These are phyloP conservation scores for Cyclura pinguis DNA, from an alignment of 2,797 vertebrate species.

Conservation along the genomic window DNA sequence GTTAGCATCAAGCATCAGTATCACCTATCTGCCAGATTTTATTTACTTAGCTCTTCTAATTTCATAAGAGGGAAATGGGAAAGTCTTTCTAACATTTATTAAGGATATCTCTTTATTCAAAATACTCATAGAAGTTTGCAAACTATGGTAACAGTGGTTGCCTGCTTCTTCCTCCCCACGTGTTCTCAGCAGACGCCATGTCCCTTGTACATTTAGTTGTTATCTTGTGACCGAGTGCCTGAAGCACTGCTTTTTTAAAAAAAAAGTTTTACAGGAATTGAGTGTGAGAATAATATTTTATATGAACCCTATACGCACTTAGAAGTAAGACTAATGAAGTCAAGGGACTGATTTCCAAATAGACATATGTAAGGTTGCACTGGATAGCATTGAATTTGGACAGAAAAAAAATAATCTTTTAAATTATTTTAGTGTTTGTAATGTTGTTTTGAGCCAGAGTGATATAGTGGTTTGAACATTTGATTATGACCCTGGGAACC, in stretches of 20 bases:
- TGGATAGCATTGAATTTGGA: background rate
- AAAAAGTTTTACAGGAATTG: background rate
- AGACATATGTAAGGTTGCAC: background rate
- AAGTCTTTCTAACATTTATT: background rate
- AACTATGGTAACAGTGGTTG: background rate
- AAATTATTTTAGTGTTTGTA: background rate
- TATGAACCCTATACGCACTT: background rate
- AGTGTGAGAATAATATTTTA: background rate
- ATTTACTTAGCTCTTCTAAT: constrained; percentile 41
- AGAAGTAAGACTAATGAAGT: background rate
- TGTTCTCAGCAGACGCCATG: background rate
- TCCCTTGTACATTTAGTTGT: background rate
- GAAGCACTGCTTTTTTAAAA: background rate
- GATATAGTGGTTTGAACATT: too few species aligned
- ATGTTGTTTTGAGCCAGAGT: too few species aligned
- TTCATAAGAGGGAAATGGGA: constrained; percentile 55
- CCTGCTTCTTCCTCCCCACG: constrained; percentile 6
- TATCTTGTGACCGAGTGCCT: background rate
- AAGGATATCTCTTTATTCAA: background rate
- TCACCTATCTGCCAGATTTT: constrained; percentile 23
- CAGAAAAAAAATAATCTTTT: background rate
- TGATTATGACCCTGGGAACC: too few species aligned
- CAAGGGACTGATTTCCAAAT: too few species aligned
- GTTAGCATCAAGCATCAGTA: constrained; percentile 13
- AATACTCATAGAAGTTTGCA: background rate